Conservation (phyloP, 2,888 invertebrate species). For the Limnephilus auricula region DNA sequence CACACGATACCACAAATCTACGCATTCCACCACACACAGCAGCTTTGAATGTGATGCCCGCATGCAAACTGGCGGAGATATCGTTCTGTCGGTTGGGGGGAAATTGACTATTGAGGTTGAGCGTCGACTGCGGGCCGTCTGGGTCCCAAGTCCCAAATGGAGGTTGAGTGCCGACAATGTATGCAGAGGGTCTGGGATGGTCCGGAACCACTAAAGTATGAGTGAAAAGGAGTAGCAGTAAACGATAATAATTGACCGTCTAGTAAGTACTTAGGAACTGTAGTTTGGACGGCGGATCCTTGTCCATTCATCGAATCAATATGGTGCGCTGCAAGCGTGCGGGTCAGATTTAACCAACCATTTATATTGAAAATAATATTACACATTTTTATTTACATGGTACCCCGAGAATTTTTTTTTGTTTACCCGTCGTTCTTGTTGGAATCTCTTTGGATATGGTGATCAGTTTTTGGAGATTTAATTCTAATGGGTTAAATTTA, state of each 20-base stretch:
- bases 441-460: too few species aligned
- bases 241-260: slow-evolving; percentile 6
- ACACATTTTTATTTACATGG: background rate
- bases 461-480: too few species aligned
- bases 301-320: background rate
- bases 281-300: background rate
- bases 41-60: background rate
- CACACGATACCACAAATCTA: background rate
- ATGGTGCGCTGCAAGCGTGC: background rate
- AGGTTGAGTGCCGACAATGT: background rate
- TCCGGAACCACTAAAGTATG: background rate
- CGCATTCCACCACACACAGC: slow-evolving; percentile 6
- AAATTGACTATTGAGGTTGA: background rate
- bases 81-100: background rate
- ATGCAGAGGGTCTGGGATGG: background rate
- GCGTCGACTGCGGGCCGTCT: background rate
- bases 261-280: background rate
- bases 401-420: too few species aligned
- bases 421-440: too few species aligned
- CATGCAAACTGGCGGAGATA: background rate
- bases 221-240: background rate
- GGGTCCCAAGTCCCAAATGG: background rate
- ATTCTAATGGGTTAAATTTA: too few species aligned
- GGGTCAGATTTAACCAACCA: background rate
- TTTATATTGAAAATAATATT: background rate